Evolutionary conservation across 2,797 vertebrate genomes (phyloP).

Genomic region (Danio jaintianensis): DNA sequence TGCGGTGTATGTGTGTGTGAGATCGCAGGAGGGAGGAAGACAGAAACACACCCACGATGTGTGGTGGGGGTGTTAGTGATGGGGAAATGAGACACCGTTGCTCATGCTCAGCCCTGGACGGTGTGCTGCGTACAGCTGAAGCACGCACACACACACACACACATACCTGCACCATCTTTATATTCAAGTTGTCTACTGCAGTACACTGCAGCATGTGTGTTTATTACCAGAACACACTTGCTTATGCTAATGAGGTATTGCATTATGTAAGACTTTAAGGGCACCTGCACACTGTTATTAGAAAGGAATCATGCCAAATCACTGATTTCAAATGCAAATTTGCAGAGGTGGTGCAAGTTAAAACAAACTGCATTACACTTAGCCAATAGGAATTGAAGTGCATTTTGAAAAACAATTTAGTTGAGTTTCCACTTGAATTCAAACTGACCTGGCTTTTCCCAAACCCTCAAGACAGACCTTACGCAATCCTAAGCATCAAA

Average conservation of each 20-base stretch:
- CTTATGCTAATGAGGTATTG: neutral
- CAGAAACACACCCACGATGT: conserved; percentile 33
- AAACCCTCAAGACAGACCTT: neutral
- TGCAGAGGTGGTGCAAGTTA: neutral
- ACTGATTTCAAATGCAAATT: neutral
- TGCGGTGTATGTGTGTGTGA: neutral
- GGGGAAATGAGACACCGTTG: conserved; percentile 39
- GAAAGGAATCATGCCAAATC: neutral
- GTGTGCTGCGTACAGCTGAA: conserved; percentile 32
- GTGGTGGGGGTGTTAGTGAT: conserved; percentile 16
- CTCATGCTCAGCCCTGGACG: conserved; percentile 41
- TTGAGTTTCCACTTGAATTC: neutral
- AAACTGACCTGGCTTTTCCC: neutral
- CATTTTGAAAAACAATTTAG: neutral
- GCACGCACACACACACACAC: conserved; percentile 27
- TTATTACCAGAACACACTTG: conserved; percentile 27
- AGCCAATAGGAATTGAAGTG: neutral
- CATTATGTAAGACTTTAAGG: neutral
- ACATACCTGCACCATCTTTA: conserved; percentile 5
- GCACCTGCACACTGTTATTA: neutral
- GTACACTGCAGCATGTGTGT: conserved; percentile 27
- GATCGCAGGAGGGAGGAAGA: neutral
- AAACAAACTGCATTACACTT: neutral
- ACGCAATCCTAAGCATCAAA: neutral
- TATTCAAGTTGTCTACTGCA: conserved; percentile 41